Evolutionary conservation across 2,113 vertebrate species (phyloP), one percentile per base, ranked within the genome.

Genomic region (Dipodomys merriami): DNA sequence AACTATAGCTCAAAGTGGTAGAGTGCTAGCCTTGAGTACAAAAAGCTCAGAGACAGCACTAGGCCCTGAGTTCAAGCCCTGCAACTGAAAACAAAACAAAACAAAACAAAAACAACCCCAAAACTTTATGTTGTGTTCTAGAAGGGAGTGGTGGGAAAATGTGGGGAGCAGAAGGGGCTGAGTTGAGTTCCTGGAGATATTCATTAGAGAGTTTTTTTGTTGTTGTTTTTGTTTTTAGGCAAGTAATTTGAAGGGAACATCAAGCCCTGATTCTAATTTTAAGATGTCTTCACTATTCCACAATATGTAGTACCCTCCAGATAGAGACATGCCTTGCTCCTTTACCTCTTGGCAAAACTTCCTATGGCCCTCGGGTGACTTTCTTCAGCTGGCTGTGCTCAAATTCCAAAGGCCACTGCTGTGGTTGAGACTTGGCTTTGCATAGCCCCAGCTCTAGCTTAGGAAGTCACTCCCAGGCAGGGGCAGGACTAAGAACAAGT

Each of bases 71-170:
- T 49, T 49, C 49, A 49, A 49, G 9, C 49, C 10, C 12, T 12
- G 12, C 49, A 12, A 49, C 49, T 49, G 49, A 49, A 1, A 49
- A 49, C 39, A 39, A 49, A 49, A 49, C 49, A 49, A 49, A 49
- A 39, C 5, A 39, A 39, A 49, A 49, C 49, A 60, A 71, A 84
- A 44, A 62, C 2, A 39, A 76, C 77, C 33, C 10, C 23, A 44
- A n/a, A 39, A 27, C 27, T 49, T 64, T 0, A 0, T 3, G 7
- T 11, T 64, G 13, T 33, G 2, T 20, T 15, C 10, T 57, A 15
- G 62, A 35, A 69, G 44, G 25, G 39, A 39, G 39, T 39, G 20
- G 30, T 23, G 12, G n/a, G 29, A 12, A 18, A 8, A 25, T 3
- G 4, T 0, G 30, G 30, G 39, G 35, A 85, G 74, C 27, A 23